Percentiles rank a stretch among this genome's conserved stretches.
Evolutionary conservation across 2,113 vertebrate genomes (phyloP).

Genomic region (Regulus satrapa): DNA sequence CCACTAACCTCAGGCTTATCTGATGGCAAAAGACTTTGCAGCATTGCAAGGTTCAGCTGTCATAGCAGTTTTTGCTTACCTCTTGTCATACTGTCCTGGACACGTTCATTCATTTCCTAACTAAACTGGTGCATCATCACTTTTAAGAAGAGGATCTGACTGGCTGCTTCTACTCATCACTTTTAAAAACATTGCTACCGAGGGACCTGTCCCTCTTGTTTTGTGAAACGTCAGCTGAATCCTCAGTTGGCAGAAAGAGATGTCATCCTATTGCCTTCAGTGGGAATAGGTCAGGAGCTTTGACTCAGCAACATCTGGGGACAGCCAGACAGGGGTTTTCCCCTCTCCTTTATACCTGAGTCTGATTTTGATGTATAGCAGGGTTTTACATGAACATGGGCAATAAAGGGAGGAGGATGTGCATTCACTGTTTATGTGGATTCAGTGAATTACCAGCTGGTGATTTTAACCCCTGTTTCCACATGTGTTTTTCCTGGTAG

Average conservation of each 20-base stretch:
- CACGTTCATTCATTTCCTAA: not conserved
- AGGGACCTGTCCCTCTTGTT: not conserved
- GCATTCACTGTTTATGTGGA: not conserved
- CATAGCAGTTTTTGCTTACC: not conserved
- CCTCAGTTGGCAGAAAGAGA: not conserved
- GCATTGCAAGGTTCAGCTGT: not conserved
- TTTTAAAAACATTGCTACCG: not conserved
- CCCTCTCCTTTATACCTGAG: not conserved
- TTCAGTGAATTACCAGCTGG: not conserved
- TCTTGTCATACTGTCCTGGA: not conserved
- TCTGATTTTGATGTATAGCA: not conserved
- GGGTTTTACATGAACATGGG: not conserved
- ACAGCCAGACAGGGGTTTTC: not conserved
- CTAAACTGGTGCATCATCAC: not conserved
- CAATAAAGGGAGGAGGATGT: rapidly evolving
- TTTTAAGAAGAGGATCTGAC: not conserved
- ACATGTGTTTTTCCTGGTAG: not conserved
- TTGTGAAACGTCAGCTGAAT: not conserved
- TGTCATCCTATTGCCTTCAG: not conserved
- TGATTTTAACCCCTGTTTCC: not conserved
- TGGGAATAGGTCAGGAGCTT: not conserved
- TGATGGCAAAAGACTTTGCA: not conserved
- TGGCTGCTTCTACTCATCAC: not conserved
- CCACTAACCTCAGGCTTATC: not conserved
- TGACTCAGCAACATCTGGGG: not conserved